phyloP scores from a whole-genome alignment of 2,797 vertebrate species.

The Lagocephalus sceleratus region DNA sequence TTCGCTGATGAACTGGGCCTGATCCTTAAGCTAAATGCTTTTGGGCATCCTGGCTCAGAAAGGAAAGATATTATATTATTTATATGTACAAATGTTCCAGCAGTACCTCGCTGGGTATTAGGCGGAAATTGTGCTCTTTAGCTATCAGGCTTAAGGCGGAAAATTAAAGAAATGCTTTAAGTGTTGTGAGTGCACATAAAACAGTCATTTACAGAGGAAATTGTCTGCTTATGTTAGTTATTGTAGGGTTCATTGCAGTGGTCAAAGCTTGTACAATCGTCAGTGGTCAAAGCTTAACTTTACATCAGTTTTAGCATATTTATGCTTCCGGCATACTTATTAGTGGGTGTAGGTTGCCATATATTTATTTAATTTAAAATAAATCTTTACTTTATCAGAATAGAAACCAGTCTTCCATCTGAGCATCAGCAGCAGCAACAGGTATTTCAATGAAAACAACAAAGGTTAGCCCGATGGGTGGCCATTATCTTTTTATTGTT shows the following conservation, averaged over 20 bases:
- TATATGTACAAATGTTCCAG: slow-evolving; percentile 46
- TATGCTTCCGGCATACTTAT: neutral
- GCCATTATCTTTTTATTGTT: too few relatives aligned
- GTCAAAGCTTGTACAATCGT: slow-evolving; percentile 4
- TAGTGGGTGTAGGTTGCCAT: too few relatives aligned
- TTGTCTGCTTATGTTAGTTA: slow-evolving; percentile 4
- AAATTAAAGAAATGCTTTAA: slow-evolving; percentile 25
- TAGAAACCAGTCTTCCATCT: too few relatives aligned
- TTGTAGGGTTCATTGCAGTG: neutral
- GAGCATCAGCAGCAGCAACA: too few relatives aligned
- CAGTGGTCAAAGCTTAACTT: slow-evolving; percentile 2
- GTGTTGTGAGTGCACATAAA: slow-evolving; percentile 31
- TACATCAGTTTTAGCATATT: neutral
- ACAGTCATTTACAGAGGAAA: slow-evolving; percentile 9
- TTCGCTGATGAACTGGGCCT: slow-evolving; percentile 31
- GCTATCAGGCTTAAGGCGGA: slow-evolving; percentile 7
- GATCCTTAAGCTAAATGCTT: slow-evolving; percentile 34
- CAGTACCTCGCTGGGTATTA: slow-evolving; percentile 29
- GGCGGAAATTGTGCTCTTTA: slow-evolving; percentile 28
- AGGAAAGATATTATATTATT: slow-evolving; percentile 37
- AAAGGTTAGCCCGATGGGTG: too few relatives aligned
- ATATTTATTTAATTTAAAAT: too few relatives aligned
- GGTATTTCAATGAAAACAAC: too few relatives aligned
- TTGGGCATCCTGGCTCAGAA: slow-evolving; percentile 19
- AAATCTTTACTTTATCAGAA: too few relatives aligned